Evolutionary conservation across 1,140 invertebrate genomes (phyloP).

Genomic region (Cecropterus lyciades): DNA sequence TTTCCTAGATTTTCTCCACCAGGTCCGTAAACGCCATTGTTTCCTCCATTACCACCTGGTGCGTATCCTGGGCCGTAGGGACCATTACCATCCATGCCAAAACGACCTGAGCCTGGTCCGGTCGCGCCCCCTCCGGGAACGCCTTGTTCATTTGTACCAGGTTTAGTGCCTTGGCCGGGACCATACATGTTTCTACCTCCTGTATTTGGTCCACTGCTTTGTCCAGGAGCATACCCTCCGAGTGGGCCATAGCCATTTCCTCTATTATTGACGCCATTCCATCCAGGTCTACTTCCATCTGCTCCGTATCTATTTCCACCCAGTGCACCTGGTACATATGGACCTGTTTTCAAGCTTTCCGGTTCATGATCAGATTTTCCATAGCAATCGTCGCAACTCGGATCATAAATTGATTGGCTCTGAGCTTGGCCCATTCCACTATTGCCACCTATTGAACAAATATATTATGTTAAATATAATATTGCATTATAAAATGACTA

Average conservation of each 20-base stretch:
- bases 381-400: slow-evolving; percentile 80
- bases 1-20: background rate
- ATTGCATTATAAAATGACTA: no score
- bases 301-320: slow-evolving; percentile 31
- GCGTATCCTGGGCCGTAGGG: background rate
- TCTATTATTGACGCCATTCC: no score
- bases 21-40: slow-evolving; percentile 12
- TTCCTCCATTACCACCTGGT: background rate
- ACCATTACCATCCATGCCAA: background rate
- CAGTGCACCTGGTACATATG: slow-evolving; percentile 30
- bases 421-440: slow-evolving; percentile 93
- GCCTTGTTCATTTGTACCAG: slow-evolving; percentile 22
- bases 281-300: no score
- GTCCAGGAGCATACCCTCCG: slow-evolving; percentile 28
- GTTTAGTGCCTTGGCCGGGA: slow-evolving; percentile 25
- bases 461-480: slow-evolving; percentile 1
- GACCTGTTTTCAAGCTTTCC: slow-evolving; percentile 53
- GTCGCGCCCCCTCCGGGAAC: slow-evolving; percentile 6
- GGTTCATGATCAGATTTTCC: slow-evolving; percentile 47
- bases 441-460: slow-evolving; percentile 84
- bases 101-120: slow-evolving; percentile 9
- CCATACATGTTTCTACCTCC: slow-evolving; percentile 14
- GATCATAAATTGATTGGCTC: slow-evolving; percentile 87
- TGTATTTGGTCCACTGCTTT: slow-evolving; percentile 1
- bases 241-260: background rate